phyloP scores from a whole-genome alignment of 2,888 invertebrate genomes.

The Spilarctia lutea region DNA sequence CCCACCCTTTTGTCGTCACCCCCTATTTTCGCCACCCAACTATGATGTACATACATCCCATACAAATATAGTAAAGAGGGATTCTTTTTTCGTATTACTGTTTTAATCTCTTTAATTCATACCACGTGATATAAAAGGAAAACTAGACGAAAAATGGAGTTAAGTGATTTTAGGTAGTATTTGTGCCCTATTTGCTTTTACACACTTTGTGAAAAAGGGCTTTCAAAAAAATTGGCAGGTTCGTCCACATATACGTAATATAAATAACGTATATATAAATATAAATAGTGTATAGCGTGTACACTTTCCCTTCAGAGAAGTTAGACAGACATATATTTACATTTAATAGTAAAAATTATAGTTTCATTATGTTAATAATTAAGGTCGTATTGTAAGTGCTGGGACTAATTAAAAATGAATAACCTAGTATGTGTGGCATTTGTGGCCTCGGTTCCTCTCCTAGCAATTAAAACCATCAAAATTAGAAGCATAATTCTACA shows the following conservation, averaged over 20 bases:
- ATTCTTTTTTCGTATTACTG: slow-evolving; percentile 22
- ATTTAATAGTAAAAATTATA: too few relatives aligned
- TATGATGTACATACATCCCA: slow-evolving; percentile 28
- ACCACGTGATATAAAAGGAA: slow-evolving; percentile 12
- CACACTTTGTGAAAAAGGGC: neutral
- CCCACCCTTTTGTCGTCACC: slow-evolving; percentile 30
- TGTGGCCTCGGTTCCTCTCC: neutral
- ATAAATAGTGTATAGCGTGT: too few relatives aligned
- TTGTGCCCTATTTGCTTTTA: neutral
- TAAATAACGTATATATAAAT: too few relatives aligned
- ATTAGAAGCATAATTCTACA: slow-evolving; percentile 6
- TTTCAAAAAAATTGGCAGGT: neutral
- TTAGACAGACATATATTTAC: too few relatives aligned
- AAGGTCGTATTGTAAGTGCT: neutral
- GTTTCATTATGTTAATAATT: neutral
- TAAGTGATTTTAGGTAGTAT: neutral
- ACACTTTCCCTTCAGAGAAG: too few relatives aligned
- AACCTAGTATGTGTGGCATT: neutral
- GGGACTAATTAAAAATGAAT: neutral
- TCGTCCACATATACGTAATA: neutral
- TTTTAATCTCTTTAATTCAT: slow-evolving; percentile 23
- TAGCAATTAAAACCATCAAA: neutral
- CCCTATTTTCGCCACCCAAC: slow-evolving; percentile 17
- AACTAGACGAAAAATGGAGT: neutral
- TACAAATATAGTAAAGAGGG: slow-evolving; percentile 35